A percentile compares a stretch with the other conserved stretches of the same genome.
These are phyloP conservation scores for Ectropis grisescens DNA, from an alignment of 1,140 invertebrate species.

Conservation along the genomic window DNA sequence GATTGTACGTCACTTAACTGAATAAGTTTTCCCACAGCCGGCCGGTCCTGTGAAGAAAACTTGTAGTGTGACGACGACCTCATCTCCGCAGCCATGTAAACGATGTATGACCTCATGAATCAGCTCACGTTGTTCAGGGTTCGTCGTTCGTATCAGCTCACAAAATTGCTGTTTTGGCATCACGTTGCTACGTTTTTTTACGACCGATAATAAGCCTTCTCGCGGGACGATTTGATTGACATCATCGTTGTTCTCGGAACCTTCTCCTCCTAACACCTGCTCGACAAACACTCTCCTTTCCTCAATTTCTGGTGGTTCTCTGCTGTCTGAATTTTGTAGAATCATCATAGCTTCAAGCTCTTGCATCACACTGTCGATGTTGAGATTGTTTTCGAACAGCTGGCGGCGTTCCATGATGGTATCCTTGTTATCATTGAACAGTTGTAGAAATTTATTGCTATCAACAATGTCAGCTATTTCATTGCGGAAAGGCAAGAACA, in stretches of 20 bases:
- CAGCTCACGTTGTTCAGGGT: no score
- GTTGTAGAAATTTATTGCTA: constrained; percentile 18
- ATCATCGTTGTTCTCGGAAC: constrained; percentile 16
- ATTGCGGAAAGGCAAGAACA: constrained; percentile 18
- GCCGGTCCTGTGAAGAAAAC: no score
- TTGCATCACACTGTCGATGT: constrained; percentile 17
- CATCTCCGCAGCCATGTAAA: no score
- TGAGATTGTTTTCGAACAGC: constrained; percentile 12
- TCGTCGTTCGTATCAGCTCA: no score
- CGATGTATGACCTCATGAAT: no score
- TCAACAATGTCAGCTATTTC: constrained; percentile 22
- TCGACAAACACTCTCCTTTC: constrained; percentile 17
- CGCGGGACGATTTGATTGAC: constrained; percentile 12
- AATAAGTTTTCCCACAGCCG: no score
- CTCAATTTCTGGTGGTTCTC: constrained; percentile 18
- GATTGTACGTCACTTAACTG: no score
- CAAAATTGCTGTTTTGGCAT: constrained; percentile 15
- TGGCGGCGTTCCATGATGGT: constrained; percentile 15
- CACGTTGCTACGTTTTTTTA: constrained; percentile 15
- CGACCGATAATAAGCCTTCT: constrained; percentile 13
- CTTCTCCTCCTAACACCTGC: constrained; percentile 15
- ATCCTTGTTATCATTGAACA: constrained; percentile 18
- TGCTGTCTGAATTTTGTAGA: constrained; percentile 19
- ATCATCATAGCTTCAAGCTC: constrained; percentile 22
- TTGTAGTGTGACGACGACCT: no score